phyloP scores from a whole-genome alignment of 2,888 invertebrate genomes.

The Biston betularia region DNA sequence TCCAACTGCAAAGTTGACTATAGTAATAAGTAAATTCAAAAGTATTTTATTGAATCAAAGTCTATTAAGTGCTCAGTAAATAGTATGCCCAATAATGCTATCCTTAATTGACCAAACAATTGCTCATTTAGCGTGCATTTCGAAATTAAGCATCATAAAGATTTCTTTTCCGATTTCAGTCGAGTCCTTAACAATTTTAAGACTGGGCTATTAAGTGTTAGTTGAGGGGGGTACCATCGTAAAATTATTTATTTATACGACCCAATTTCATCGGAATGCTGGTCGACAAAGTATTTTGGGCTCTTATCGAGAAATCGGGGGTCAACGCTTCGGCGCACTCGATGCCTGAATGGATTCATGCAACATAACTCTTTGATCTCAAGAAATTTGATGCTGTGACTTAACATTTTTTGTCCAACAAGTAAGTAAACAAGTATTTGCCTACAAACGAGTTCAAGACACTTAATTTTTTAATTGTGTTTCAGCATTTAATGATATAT shows the following conservation, averaged over 20 bases:
- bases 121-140: slow-evolving; percentile 54
- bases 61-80: slow-evolving; percentile 10
- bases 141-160: slow-evolving; percentile 60
- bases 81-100: slow-evolving; percentile 26
- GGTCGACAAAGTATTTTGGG: slow-evolving; percentile 81
- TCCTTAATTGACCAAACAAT: slow-evolving; percentile 30
- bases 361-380: slow-evolving; percentile 36
- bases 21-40: neutral
- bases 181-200: slow-evolving; percentile 69
- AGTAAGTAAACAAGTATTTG: neutral
- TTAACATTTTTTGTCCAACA: neutral
- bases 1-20: too few relatives aligned
- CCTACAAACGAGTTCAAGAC: neutral
- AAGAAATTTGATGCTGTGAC: neutral
- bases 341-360: slow-evolving; percentile 61
- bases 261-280: slow-evolving; percentile 78
- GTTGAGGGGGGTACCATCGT: slow-evolving; percentile 72
- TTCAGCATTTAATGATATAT: neutral
- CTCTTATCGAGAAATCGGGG: slow-evolving; percentile 82
- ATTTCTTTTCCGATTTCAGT: slow-evolving; percentile 62
- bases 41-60: slow-evolving; percentile 5
- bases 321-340: slow-evolving; percentile 79
- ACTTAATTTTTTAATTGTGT: neutral
- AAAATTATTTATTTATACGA: slow-evolving; percentile 83
- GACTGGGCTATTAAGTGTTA: slow-evolving; percentile 71